A percentile compares a stretch with the other conserved stretches of the same genome.
Evolutionary conservation across 37 sponge, comb jelly and placozoan species (phyloP).

Genomic region (Aphrocallistes beatrix): DNA sequence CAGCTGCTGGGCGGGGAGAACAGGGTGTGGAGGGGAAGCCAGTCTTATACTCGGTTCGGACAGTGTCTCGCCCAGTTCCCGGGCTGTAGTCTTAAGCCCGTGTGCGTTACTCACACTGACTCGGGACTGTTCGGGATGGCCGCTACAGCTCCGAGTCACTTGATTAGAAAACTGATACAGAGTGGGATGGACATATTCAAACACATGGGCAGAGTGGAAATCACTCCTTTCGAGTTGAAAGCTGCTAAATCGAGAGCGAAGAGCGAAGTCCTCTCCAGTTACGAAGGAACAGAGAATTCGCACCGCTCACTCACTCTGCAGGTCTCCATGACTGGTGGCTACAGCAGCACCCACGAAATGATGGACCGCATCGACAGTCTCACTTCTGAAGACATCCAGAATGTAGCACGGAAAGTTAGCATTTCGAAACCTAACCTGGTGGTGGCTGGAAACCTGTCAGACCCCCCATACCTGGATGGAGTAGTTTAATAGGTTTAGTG

Average conservation of each 20-base stretch:
- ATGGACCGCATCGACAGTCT: background rate
- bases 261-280: background rate
- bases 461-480: background rate
- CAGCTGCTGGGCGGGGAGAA: background rate
- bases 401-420: background rate
- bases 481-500: background rate
- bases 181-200: background rate
- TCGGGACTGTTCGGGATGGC: background rate
- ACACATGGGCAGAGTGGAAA: background rate
- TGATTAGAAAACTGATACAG: background rate
- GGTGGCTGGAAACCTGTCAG: background rate
- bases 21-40: background rate
- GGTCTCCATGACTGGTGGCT: background rate
- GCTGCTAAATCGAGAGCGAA: background rate
- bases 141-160: background rate
- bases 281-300: background rate
- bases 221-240: background rate
- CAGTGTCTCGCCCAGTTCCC: background rate
- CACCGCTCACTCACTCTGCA: background rate
- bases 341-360: background rate
- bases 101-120: background rate
- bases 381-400: background rate
- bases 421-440: slow-evolving; percentile 4
- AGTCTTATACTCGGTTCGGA: background rate
- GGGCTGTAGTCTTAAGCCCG: background rate